Conservation (phyloP, 1,140 invertebrate genomes). For the Nomia melanderi region DNA sequence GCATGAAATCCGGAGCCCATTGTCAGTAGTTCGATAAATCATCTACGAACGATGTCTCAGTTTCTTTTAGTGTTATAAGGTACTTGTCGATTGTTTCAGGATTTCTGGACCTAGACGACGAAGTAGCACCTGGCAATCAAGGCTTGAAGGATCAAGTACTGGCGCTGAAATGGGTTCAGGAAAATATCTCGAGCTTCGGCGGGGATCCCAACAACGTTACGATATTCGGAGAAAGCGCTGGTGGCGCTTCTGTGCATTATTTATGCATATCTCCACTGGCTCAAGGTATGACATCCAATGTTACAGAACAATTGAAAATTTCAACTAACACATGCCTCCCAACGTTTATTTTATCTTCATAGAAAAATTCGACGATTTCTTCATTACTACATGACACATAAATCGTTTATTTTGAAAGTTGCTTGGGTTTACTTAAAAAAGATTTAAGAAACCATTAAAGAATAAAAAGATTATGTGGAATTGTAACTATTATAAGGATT, state of each 20-base stretch:
- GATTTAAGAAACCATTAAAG: too few species aligned
- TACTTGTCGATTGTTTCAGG: slow-evolving; percentile 47
- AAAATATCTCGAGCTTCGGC: slow-evolving; percentile 84
- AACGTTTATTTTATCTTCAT: too few species aligned
- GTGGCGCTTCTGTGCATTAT: slow-evolving; percentile 77
- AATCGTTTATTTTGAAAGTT: too few species aligned
- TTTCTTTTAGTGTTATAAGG: too few species aligned
- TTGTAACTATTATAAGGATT: too few species aligned
- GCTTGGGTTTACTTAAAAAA: too few species aligned
- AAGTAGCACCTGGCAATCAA: slow-evolving; percentile 79
- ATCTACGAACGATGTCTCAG: too few species aligned
- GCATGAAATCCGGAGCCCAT: too few species aligned
- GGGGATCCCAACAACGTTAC: slow-evolving; percentile 85
- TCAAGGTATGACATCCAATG: slow-evolving; percentile 46
- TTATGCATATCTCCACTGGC: slow-evolving; percentile 60
- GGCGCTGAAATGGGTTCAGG: slow-evolving; percentile 83
- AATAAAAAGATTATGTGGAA: too few species aligned
- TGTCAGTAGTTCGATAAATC: too few species aligned
- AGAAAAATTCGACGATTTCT: too few species aligned
- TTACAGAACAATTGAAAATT: neutral
- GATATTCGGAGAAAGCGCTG: slow-evolving; percentile 85
- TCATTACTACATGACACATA: too few species aligned
- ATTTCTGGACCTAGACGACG: slow-evolving; percentile 66
- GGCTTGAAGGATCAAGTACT: slow-evolving; percentile 82
- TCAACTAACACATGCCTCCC: neutral